Evolutionary conservation across 2,888 invertebrate genomes (phyloP).

Genomic region (Tenthredo mesomela): DNA sequence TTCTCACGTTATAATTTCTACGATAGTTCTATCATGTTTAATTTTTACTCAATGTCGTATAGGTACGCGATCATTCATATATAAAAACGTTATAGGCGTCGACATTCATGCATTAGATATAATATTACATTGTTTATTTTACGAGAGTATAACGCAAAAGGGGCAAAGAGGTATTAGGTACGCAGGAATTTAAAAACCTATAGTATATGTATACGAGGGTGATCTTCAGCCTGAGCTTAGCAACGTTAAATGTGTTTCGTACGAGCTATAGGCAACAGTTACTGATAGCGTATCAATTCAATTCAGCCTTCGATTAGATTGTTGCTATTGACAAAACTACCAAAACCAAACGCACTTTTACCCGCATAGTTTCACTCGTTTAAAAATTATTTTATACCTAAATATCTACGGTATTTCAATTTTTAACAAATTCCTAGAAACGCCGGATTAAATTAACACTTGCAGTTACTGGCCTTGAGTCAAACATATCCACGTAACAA

Average conservation of each 20-base stretch:
- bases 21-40: neutral
- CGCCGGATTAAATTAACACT: neutral
- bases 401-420: neutral
- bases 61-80: neutral
- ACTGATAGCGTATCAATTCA: constrained; percentile 55
- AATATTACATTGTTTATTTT: too few species aligned
- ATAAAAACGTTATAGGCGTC: too few species aligned
- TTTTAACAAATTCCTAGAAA: neutral
- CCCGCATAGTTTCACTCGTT: constrained; percentile 22
- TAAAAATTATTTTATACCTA: constrained; percentile 1
- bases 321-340: constrained; percentile 55
- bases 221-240: constrained; percentile 25
- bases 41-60: neutral
- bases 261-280: constrained; percentile 12
- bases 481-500: constrained; percentile 18
- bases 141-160: too few species aligned
- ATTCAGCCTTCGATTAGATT: constrained; percentile 54
- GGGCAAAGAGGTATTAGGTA: too few species aligned
- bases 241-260: constrained; percentile 12
- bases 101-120: too few species aligned
- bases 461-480: neutral
- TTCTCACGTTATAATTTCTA: neutral
- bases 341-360: constrained; percentile 48
- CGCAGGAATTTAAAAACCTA: neutral
- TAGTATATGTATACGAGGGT: neutral